Conservation (phyloP, 1,140 invertebrate species). For the Acromyrmex heyeri region DNA sequence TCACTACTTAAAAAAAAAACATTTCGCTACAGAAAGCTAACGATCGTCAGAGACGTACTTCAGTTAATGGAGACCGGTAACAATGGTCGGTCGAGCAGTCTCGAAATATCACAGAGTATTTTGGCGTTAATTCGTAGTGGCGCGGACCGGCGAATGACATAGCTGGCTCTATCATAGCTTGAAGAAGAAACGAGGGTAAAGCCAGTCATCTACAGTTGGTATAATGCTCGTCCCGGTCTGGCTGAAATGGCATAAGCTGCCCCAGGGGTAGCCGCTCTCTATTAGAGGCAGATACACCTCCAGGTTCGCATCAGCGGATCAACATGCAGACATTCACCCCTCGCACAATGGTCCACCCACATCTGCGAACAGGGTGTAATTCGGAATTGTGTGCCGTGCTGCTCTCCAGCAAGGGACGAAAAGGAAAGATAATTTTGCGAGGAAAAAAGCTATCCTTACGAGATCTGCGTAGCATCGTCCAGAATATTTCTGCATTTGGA, state of each 20-base stretch:
- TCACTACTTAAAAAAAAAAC: constrained; percentile 2
- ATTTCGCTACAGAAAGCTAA: constrained; percentile 38
- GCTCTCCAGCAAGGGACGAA: neutral
- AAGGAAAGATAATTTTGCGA: constrained; percentile 12
- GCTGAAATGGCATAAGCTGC: constrained; percentile 67
- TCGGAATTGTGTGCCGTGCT: constrained; percentile 35
- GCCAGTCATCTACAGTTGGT: constrained; percentile 42
- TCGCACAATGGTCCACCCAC: constrained; percentile 29
- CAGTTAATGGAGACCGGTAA: constrained; percentile 49
- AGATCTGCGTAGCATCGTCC: constrained; percentile 19
- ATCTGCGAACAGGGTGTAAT: constrained; percentile 3
- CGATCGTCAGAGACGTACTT: constrained; percentile 22
- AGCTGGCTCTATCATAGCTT: constrained; percentile 61
- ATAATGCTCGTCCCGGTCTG: constrained; percentile 57
- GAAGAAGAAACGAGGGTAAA: constrained; percentile 62
- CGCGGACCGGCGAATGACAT: constrained; percentile 43
- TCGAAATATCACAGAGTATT: constrained; percentile 70
- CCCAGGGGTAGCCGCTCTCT: constrained; percentile 68
- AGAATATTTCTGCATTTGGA: constrained; percentile 28
- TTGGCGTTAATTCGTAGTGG: constrained; percentile 72
- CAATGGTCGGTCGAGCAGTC: constrained; percentile 32
- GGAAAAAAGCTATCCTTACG: constrained; percentile 42
- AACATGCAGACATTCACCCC: constrained; percentile 49
- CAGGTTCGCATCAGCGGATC: constrained; percentile 69
- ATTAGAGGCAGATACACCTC: constrained; percentile 63